These are phyloP conservation scores for Radopholus similis DNA, from an alignment of 1,140 invertebrate genomes.

Conservation along the genomic window DNA sequence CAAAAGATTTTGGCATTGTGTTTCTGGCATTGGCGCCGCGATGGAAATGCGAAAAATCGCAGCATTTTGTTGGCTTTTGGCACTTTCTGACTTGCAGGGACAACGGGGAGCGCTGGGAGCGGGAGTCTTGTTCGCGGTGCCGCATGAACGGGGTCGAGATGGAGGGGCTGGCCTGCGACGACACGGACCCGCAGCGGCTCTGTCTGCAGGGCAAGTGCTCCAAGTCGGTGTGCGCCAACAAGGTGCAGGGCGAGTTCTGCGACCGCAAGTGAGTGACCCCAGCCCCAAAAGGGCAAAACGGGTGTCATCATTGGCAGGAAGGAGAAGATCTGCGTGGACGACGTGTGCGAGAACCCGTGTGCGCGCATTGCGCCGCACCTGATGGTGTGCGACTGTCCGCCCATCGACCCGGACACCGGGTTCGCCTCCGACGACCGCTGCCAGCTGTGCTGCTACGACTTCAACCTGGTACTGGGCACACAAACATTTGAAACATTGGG, in stretches of 20 bases:
- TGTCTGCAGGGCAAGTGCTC: conserved; percentile 60
- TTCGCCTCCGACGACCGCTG: conserved; percentile 58
- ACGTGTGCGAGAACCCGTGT: conserved; percentile 58
- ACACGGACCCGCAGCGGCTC: conserved; percentile 52
- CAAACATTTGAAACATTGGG: conserved; percentile 27
- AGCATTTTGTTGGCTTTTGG: neutral
- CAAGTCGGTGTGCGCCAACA: conserved; percentile 59
- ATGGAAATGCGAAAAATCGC: neutral
- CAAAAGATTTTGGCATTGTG: neutral
- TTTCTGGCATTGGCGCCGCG: neutral
- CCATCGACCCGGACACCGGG: conserved; percentile 57
- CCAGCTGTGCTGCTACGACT: conserved; percentile 59
- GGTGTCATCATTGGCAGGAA: conserved; percentile 45
- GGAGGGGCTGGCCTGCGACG: conserved; percentile 58
- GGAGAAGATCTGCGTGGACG: conserved; percentile 60
- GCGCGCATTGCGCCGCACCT: conserved; percentile 54
- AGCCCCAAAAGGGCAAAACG: neutral
- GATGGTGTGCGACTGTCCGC: conserved; percentile 58
- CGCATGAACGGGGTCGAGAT: conserved; percentile 55
- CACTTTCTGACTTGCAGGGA: conserved; percentile 34
- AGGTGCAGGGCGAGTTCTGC: conserved; percentile 52
- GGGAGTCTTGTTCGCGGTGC: conserved; percentile 53
- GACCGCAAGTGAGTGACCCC: conserved; percentile 53
- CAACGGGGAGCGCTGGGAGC: conserved; percentile 59
- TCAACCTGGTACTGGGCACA: conserved; percentile 56